Base-by-base conservation (phyloP, 2,888 invertebrate genomes). In the Schizotus pectinicornis region DNA sequence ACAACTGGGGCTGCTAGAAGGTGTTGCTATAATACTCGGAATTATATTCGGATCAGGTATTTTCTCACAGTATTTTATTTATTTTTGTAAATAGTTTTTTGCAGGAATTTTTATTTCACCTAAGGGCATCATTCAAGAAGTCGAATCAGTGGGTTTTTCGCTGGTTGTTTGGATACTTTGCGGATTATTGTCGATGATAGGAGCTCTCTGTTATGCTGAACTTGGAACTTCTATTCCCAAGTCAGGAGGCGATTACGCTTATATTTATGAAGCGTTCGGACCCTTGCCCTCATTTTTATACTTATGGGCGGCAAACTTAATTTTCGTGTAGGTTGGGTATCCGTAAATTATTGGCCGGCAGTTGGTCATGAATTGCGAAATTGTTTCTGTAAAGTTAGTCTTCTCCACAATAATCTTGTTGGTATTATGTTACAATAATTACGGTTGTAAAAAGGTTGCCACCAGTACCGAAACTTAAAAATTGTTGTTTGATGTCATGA, bases 241-340 rank as follows among this genome's bases (percentile, higher is more conserved):
- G 74, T 96, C 95, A 57, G 98, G 98, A 13, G 98, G 97, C 1
- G 98, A 98, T 81, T 98, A 98, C 79, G 95, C 96, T 33, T 98
- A 98, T 74, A 96, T 98, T 63, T 86, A 89, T 72, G 91, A 95
- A 79, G 93, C 97, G 1, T 98, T 89, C 75, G 98, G 98, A 22
- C 86, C 91, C 1, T 79, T 98, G 54, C 95, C 94, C 9, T 93
- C 97, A 0, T 98, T 98, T 78, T 82, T 99, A 8, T 98, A 94
- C 77, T 82, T 98, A 8, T 98, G 98, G 98, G 95, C 95, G 76
- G 95, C 97, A n/a, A 91, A 94, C 82, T 84, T 97, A 72, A 93
- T 98, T 61, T 95, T 98, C 83, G 95, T 96, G 91, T 97, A 81
- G 87, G 94, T 85, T 22, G 22, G 22, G 5, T 22, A 22, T 5